Percentiles rank a stretch among this genome's conserved stretches.
Conservation (phyloP, 2,888 invertebrate species). For the Neoitamus cyanurus region DNA sequence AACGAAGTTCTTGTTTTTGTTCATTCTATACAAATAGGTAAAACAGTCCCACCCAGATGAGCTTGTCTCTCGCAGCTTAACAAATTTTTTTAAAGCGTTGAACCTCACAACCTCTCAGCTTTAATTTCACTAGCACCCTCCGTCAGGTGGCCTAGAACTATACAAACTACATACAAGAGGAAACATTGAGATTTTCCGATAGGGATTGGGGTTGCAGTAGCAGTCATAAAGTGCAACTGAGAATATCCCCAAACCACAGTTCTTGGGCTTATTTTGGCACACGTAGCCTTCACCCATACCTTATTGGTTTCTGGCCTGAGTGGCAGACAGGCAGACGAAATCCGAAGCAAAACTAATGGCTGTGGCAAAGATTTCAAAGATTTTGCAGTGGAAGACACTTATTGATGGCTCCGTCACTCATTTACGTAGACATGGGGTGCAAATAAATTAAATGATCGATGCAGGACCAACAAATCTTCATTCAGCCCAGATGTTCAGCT, state of each 20-base stretch:
- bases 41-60: background rate
- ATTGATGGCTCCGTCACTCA: slow-evolving; percentile 28
- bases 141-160: too few relatives aligned
- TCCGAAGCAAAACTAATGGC: background rate
- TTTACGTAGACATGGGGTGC: slow-evolving; percentile 10
- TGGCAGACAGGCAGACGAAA: slow-evolving; percentile 12
- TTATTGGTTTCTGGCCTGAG: background rate
- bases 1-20: background rate
- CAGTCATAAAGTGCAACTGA: background rate
- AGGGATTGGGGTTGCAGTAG: background rate
- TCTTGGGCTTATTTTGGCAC: background rate
- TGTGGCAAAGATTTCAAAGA: background rate
- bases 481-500: background rate
- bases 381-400: slow-evolving; percentile 12
- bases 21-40: background rate
- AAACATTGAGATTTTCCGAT: background rate
- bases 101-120: background rate
- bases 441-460: slow-evolving; percentile 34
- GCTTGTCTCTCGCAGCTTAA: background rate
- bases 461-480: slow-evolving; percentile 14
- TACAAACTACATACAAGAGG: background rate
- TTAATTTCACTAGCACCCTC: background rate
- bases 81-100: background rate
- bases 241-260: background rate
- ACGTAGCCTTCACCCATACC: background rate